Conservation (phyloP, 2,113 vertebrate species). For the Chaetura pelagica region DNA sequence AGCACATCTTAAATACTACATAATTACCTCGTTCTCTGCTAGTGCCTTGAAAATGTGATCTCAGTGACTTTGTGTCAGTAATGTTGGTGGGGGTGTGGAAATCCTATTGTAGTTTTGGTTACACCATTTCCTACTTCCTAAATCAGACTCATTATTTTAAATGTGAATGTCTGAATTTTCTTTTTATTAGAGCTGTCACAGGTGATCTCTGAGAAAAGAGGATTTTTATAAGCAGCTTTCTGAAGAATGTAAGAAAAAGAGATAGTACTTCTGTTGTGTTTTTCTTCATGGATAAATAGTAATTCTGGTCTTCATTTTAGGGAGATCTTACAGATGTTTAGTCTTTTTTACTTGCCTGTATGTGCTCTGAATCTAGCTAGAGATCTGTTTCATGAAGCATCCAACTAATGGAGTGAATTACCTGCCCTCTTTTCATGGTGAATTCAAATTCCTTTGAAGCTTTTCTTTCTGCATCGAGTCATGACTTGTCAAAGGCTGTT, state of each 20-base stretch:
- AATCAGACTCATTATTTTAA: neutral
- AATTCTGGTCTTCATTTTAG: neutral
- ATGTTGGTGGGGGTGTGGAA: neutral
- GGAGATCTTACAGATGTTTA: neutral
- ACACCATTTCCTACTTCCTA: neutral
- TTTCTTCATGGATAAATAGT: neutral
- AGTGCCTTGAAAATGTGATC: neutral
- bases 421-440: neutral
- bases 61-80: neutral
- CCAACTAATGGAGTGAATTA: neutral
- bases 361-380: neutral
- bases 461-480: neutral
- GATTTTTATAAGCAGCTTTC: constrained; percentile 55
- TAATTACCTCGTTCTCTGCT: neutral
- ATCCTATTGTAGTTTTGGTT: neutral
- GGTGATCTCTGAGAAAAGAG: constrained; percentile 58
- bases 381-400: neutral
- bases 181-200: constrained; percentile 70
- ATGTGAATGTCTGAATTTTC: constrained; percentile 34
- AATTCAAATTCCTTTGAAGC: neutral
- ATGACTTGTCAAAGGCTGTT: constrained; percentile 26
- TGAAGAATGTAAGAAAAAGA: neutral
- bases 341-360: neutral
- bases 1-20: neutral
- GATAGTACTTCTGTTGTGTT: neutral